Percentiles rank a stretch among this genome's conserved stretches.
phyloP scores from a whole-genome alignment of 1,140 invertebrate genomes.

The Cydia amplana region DNA sequence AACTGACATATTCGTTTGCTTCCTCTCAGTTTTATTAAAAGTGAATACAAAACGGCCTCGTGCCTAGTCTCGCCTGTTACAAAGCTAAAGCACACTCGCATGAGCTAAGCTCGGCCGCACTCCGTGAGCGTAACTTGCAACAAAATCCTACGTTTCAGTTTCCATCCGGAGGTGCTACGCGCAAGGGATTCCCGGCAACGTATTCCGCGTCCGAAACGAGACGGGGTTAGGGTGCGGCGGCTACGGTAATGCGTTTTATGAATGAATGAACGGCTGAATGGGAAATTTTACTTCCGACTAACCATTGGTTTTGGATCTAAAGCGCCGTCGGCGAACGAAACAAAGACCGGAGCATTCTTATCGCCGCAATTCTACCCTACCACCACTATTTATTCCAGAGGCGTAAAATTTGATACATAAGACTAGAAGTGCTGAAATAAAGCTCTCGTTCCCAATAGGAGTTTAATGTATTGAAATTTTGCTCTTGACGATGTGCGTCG shows the following conservation, averaged over 20 bases:
- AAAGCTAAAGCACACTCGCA: slow-evolving; percentile 52
- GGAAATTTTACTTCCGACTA: slow-evolving; percentile 66
- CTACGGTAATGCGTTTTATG: slow-evolving; percentile 70
- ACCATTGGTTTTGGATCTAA: slow-evolving; percentile 59
- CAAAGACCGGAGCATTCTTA: background rate
- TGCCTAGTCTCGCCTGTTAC: slow-evolving; percentile 46
- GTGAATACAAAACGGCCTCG: slow-evolving; percentile 56
- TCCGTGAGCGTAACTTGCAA: slow-evolving; percentile 62
- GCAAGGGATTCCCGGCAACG: slow-evolving; percentile 57
- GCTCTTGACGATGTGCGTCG: slow-evolving; percentile 34
- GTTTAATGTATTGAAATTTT: slow-evolving; percentile 52
- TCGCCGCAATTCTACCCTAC: background rate
- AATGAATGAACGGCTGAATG: slow-evolving; percentile 72
- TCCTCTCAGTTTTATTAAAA: slow-evolving; percentile 53
- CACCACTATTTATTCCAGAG: background rate
- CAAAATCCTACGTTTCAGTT: slow-evolving; percentile 68
- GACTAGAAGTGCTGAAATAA: slow-evolving; percentile 18
- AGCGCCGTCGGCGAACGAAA: slow-evolving; percentile 40
- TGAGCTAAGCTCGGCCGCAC: slow-evolving; percentile 54
- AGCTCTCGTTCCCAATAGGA: background rate
- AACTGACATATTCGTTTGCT: slow-evolving; percentile 47
- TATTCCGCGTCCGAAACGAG: slow-evolving; percentile 59
- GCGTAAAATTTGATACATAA: slow-evolving; percentile 17
- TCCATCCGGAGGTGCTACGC: slow-evolving; percentile 58
- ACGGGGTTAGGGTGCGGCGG: slow-evolving; percentile 51